Conservation (phyloP, 2,797 vertebrate species). For the Sebastes hopkinsi region DNA sequence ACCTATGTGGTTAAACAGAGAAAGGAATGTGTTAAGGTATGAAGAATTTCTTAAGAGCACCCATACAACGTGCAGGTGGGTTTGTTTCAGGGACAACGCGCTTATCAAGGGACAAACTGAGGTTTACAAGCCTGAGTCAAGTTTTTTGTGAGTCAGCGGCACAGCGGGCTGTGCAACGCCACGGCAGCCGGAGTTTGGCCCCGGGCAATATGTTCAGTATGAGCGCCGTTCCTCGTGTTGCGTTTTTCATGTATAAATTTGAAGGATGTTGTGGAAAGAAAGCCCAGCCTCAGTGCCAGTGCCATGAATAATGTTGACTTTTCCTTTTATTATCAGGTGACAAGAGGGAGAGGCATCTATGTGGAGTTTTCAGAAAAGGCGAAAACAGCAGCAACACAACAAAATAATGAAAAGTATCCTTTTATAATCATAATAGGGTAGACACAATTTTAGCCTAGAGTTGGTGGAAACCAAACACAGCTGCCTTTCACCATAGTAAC, state of each 20-base stretch:
- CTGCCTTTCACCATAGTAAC: not conserved
- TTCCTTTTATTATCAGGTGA: not conserved
- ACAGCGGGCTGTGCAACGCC: not conserved
- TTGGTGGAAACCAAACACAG: not conserved
- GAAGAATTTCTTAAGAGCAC: not conserved
- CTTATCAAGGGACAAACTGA: conserved; percentile 1
- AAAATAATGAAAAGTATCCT: not conserved
- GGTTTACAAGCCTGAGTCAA: conserved; percentile 2
- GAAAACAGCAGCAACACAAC: not conserved
- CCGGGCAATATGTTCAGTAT: conserved; percentile 4
- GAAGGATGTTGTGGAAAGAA: conserved; percentile 5
- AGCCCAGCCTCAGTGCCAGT: not conserved
- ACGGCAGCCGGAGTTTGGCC: not conserved
- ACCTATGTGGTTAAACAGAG: not conserved
- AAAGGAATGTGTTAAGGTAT: not conserved
- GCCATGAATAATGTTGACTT: conserved; percentile 17
- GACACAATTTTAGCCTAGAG: not conserved
- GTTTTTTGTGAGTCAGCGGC: conserved; percentile 8
- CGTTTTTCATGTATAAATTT: conserved; percentile 25
- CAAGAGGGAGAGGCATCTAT: not conserved
- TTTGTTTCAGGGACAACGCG: not conserved
- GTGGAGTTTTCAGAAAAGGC: not conserved
- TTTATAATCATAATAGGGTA: not conserved
- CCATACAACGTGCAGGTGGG: too few relatives aligned
- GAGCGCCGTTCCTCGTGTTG: not conserved